Conservation (phyloP, 2,888 invertebrate genomes). For the Drepanosiphum platanoidis region DNA sequence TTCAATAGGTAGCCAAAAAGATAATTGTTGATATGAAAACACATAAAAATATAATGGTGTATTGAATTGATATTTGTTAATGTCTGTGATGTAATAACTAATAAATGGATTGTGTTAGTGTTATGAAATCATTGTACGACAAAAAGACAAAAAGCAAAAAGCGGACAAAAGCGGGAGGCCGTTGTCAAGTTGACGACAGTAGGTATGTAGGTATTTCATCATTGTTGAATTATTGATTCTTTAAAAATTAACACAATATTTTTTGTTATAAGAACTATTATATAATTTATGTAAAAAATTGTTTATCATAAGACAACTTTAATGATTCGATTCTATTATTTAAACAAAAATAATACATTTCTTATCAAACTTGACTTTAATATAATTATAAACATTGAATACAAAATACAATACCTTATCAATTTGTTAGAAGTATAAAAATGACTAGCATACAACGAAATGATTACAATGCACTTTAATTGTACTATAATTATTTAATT, state of each 20-base stretch:
- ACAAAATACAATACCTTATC: background rate
- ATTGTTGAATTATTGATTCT: background rate
- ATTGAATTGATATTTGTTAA: background rate
- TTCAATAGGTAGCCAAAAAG: background rate
- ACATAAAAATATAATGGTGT: background rate
- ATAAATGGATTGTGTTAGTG: background rate
- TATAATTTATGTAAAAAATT: too few species aligned
- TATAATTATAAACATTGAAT: background rate
- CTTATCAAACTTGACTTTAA: background rate
- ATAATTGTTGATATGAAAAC: conserved; percentile 2
- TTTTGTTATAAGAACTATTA: background rate
- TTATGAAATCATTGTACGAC: conserved; percentile 7
- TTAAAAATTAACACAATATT: background rate
- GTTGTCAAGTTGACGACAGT: conserved; percentile 8
- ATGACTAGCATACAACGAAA: background rate
- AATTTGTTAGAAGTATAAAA: too few species aligned
- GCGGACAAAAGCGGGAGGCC: background rate
- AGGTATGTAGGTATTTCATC: too few species aligned
- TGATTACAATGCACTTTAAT: background rate
- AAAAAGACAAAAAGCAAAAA: background rate
- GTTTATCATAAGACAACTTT: too few species aligned
- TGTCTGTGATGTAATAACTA: conserved; percentile 1
- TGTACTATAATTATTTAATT: background rate
- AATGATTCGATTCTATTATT: background rate
- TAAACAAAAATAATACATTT: too few species aligned